phyloP scores from a whole-genome alignment of 2,888 invertebrate genomes.

The Phania funesta region DNA sequence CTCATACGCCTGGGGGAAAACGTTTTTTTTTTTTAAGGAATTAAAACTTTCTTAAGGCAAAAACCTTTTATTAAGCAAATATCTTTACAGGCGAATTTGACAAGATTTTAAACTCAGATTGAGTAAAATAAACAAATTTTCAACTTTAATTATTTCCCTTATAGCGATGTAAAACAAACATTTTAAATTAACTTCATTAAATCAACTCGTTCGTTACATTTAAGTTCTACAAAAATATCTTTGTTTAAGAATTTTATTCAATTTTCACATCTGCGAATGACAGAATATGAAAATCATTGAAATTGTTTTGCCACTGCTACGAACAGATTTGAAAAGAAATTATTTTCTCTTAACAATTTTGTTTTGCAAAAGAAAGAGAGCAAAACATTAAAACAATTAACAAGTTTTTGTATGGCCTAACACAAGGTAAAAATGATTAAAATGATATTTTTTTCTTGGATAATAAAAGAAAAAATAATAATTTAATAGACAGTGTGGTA shows the following conservation, averaged over 20 bases:
- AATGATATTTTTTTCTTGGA: slow-evolving; percentile 10
- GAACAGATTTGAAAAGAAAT: not conserved
- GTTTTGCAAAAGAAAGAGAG: not conserved
- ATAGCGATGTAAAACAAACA: not conserved
- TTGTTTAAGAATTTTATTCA: not conserved
- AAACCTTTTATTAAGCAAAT: too few species aligned
- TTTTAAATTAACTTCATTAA: not conserved
- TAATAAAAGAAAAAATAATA: not conserved
- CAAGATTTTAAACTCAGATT: too few species aligned
- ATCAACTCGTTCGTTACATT: not conserved
- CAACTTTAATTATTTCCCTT: too few species aligned
- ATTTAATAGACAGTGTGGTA: not conserved
- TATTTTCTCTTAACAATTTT: not conserved
- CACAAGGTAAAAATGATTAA: slow-evolving; percentile 44
- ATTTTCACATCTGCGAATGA: slow-evolving; percentile 9
- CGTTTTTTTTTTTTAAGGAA: too few species aligned
- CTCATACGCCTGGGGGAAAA: too few species aligned
- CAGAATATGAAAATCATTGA: slow-evolving; percentile 17
- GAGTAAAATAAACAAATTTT: too few species aligned
- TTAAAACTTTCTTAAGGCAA: too few species aligned
- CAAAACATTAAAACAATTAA: slow-evolving; percentile 35
- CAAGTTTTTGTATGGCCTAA: slow-evolving; percentile 21
- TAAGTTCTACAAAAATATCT: not conserved
- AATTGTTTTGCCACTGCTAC: not conserved
- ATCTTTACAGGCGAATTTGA: too few species aligned